Base-by-base conservation (phyloP, 2,888 invertebrate species). In the Mystacides longicornis region DNA sequence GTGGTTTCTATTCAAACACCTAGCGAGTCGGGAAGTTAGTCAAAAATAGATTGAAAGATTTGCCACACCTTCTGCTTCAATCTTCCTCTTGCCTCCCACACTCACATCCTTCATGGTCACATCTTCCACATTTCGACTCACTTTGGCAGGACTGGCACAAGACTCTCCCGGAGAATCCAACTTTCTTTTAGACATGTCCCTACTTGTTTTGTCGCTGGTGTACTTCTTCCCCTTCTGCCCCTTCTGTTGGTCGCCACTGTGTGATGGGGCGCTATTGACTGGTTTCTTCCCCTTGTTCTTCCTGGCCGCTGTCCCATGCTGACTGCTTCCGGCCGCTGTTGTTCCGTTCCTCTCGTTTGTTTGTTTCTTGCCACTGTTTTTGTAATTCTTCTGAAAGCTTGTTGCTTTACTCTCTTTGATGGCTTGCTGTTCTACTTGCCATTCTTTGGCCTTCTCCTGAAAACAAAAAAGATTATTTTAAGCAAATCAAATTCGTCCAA, bases 251-350 rank as follows among this genome's bases (percentile, higher is more conserved):
- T 45, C 3, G 20, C 20, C 20, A 11, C 20, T 45, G 3, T 19
- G 4, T 7, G 18, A 5, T 3, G 45, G 18, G 3, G 18, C 20
- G 45, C 20, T 21, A 11, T 45, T 45, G 20, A 19, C 20, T 19
- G 18, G 45, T 21, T 49, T 60, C 43, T 55, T 55, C 18, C 53
- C 49, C 50, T 56, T 54, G 31, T 56, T 51, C 21, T 42, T 51
- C 23, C 46, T 52, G 46, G 43, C 21, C 16, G 18, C 7, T 7
- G 42, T 21, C 22, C n/a, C n/a, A n/a, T n/a, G 51, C 61, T 21
- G 37, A 62, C 63, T 18, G 63, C 62, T 50, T 54, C 50, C 23
- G 60, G 37, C 4, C 57, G 49, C 59, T 66, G 21, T 27, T 27
- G 46, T 37, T 51, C 20, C 51, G 50, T 21, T 52, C 14, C 16